Conservation (phyloP, 2,797 vertebrate species). For the Leucoraja ocellata region DNA sequence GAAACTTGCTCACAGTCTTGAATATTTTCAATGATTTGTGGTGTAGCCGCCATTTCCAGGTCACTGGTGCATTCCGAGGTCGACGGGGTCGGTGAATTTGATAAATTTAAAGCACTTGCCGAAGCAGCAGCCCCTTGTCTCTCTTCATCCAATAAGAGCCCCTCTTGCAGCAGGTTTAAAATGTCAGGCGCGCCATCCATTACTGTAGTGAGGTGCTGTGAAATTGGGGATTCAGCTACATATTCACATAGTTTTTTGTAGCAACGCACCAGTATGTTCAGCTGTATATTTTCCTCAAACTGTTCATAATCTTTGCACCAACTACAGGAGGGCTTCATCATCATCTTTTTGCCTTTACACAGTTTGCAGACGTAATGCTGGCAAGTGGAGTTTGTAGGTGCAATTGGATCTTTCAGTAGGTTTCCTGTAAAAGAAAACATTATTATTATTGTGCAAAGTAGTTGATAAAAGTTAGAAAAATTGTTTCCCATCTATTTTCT, state of each 20-base stretch:
- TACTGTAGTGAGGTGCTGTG: constrained; percentile 79
- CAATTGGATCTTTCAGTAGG: constrained; percentile 91
- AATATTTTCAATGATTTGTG: constrained; percentile 58
- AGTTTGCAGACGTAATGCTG: constrained; percentile 96
- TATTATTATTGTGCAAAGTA: constrained; percentile 23
- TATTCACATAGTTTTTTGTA: constrained; percentile 95
- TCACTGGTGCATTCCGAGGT: constrained; percentile 62
- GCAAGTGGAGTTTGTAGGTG: constrained; percentile 91
- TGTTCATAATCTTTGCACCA: constrained; percentile 99
- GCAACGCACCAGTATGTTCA: constrained; percentile 88
- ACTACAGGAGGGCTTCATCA: constrained; percentile 96
- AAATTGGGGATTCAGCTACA: constrained; percentile 84
- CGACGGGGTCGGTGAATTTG: constrained; percentile 67
- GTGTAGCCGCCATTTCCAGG: constrained; percentile 56
- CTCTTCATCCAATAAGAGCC: constrained; percentile 71
- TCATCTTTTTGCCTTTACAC: constrained; percentile 97
- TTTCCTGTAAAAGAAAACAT: constrained; percentile 66
- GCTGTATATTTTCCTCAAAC: constrained; percentile 91
- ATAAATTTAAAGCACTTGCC: constrained; percentile 66
- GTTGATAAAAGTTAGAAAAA: background rate
- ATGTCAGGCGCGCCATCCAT: constrained; percentile 85
- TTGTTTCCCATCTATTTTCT: background rate
- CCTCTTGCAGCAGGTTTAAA: constrained; percentile 84
- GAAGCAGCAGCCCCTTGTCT: constrained; percentile 55
- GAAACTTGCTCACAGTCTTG: constrained; percentile 30